Conservation (phyloP, 2,888 invertebrate genomes). For the Eilema griseolum region DNA sequence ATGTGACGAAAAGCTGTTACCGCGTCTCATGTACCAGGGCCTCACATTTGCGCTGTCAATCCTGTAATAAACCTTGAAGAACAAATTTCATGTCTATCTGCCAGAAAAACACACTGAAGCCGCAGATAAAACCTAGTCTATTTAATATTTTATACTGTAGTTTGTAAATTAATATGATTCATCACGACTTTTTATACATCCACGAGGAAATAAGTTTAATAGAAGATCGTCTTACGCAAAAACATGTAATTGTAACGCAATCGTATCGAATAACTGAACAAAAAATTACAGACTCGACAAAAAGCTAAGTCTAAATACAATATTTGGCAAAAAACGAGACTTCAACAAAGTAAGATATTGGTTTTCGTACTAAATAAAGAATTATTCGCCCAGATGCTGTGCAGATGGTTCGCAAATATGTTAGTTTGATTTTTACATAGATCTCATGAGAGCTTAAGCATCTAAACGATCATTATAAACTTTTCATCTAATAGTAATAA, state of each 20-base stretch:
- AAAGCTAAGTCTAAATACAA: constrained; percentile 26
- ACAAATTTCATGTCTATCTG: no score
- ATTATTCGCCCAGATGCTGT: background rate
- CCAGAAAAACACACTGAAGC: background rate
- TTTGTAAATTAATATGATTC: constrained; percentile 42
- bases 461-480: background rate
- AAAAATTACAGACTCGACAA: constrained; percentile 12
- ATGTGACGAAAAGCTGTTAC: no score
- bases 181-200: constrained; percentile 34
- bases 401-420: background rate
- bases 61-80: no score
- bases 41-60: no score
- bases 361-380: background rate
- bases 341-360: background rate
- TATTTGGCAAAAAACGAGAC: background rate
- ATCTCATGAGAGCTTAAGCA: background rate
- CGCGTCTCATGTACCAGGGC: no score
- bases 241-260: constrained; percentile 22
- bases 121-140: background rate
- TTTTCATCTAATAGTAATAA: no score
- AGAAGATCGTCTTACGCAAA: constrained; percentile 16
- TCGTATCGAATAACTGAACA: constrained; percentile 18
- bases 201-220: constrained; percentile 17
- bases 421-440: background rate
- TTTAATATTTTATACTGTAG: constrained; percentile 38